Evolutionary conservation across 2,113 vertebrate genomes (phyloP).

Genomic region (Pycnonotus jocosus): DNA sequence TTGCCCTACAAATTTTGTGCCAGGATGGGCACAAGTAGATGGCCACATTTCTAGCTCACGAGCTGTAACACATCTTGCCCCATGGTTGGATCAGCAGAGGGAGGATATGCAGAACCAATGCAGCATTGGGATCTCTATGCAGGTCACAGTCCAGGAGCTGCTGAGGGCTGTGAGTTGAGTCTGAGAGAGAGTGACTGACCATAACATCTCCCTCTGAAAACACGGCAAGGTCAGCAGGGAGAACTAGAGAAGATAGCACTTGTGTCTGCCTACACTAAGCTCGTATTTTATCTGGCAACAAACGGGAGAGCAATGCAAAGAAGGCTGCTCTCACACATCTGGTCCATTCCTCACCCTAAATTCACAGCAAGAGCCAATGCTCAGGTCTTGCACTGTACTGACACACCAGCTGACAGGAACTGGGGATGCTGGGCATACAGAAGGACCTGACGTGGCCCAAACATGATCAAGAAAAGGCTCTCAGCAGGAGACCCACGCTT

Average conservation of each 20-base stretch:
- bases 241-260: not conserved
- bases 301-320: not conserved
- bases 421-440: not conserved
- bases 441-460: not conserved
- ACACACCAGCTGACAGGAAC: not conserved
- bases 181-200: not conserved
- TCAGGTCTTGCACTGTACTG: not conserved
- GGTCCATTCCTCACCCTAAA: not conserved
- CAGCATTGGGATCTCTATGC: not conserved
- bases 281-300: not conserved
- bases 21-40: not conserved
- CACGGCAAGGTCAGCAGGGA: not conserved
- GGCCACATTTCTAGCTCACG: not conserved
- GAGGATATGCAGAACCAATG: not conserved
- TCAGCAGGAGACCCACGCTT: not conserved
- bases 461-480: not conserved
- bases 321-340: not conserved
- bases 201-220: not conserved
- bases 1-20: not conserved
- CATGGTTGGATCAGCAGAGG: not conserved
- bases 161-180: not conserved
- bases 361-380: not conserved
- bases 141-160: not conserved
- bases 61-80: accelerated
- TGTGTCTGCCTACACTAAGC: not conserved